Percentiles rank a stretch among this genome's conserved stretches.
Evolutionary conservation across 2,888 invertebrate genomes (phyloP).

Genomic region (Protodeltote pygarga): DNA sequence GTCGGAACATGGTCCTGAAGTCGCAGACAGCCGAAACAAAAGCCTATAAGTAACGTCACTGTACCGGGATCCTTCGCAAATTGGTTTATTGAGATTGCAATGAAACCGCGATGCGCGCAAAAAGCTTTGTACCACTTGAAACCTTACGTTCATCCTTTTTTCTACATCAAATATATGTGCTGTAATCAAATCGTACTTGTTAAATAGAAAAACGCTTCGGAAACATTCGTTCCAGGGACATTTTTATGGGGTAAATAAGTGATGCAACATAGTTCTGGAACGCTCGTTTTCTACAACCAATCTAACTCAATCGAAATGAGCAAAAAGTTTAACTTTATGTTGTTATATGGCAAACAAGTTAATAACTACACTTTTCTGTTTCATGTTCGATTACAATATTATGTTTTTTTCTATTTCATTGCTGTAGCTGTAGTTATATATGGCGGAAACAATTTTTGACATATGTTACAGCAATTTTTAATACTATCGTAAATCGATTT

Average conservation of each 20-base stretch:
- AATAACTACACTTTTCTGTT: conserved; percentile 34
- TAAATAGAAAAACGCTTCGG: conserved; percentile 39
- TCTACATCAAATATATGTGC: conserved; percentile 36
- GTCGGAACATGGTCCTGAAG: conserved; percentile 44
- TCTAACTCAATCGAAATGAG: conserved; percentile 41
- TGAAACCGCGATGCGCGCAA: conserved; percentile 64
- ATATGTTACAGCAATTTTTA: no score
- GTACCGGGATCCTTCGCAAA: conserved; percentile 66
- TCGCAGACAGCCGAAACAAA: conserved; percentile 64
- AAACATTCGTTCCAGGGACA: conserved; percentile 33
- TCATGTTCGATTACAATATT: conserved; percentile 15
- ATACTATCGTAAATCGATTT: no score
- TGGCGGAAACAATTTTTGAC: no score
- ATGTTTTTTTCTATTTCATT: no score
- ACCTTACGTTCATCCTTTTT: conserved; percentile 40
- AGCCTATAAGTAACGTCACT: conserved; percentile 49
- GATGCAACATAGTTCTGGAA: conserved; percentile 39
- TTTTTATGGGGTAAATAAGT: conserved; percentile 42
- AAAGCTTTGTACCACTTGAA: conserved; percentile 52
- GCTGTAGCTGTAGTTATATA: conserved; percentile 20
- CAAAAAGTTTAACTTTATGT: conserved; percentile 39
- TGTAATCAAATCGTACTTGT: conserved; percentile 47
- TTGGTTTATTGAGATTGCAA: conserved; percentile 82
- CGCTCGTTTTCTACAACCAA: conserved; percentile 30
- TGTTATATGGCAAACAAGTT: conserved; percentile 34